Base-by-base conservation (phyloP, 2,797 vertebrate genomes). In the Tauraco hartlaubi region DNA sequence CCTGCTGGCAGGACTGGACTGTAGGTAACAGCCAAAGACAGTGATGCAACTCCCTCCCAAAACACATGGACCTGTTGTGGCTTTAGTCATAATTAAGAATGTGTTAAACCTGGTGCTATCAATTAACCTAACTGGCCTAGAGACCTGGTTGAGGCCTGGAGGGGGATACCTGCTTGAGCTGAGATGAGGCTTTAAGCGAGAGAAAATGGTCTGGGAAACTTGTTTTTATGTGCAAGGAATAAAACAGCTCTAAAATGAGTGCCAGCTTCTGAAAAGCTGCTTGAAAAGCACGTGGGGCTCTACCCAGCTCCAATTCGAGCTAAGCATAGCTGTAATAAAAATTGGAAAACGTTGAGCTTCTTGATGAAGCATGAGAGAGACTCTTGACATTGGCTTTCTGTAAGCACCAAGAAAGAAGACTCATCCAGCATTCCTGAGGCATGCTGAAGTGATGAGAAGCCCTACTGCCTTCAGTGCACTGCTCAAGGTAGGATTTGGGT, bases 31-130 rank as follows among this genome's bases (percentile, higher is more conserved):
- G 9, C 12, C 35, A 52, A 31, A 63, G 16, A 26, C 2, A 26
- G 25, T 0, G 11, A 33, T 49, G 76, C 14, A 4, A 4, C 41
- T 43, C 20, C 23, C 23, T 11, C 41, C 54, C 2, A 0, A 11
- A 12, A 25, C 3, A 1, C 17, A 4, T 2, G 11, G 74, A 56
- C 31, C 31, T 43, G 9, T 5, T 46, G 11, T 6, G 35, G 44
- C n/a, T 61, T 31, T 11, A 55, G 28, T 51, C 64, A 6, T 94
- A 90, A 92, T 76, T 92, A 93, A 92, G 63, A 92, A 73, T 82
- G 43, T 88, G 46, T 89, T 91, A 75, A 91, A 89, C 75, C 74
- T 89, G 72, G 51, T 51, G 54, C 84, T 90, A 48, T 55, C 15
- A 39, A 80, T 96, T 94, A 92, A 75, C 52, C 9, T 44, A 88